Evolutionary conservation across 2,113 vertebrate genomes (phyloP).

Genomic region (Elanoides forficatus): DNA sequence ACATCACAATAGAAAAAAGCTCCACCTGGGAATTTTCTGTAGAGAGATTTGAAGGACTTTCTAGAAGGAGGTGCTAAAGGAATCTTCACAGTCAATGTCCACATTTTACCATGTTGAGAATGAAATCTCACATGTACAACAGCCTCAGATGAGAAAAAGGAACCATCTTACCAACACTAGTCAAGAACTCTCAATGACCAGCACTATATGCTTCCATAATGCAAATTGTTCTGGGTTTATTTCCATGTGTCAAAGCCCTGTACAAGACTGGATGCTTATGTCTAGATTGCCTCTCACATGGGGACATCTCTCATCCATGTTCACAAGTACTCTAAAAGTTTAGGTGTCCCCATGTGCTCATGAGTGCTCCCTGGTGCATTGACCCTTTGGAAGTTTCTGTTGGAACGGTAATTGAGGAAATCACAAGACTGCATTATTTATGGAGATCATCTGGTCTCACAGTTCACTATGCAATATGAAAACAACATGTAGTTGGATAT

Average conservation of each 20-base stretch:
- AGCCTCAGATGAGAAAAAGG: background rate
- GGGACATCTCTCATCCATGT: background rate
- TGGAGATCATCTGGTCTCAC: constrained; percentile 45
- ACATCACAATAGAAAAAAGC: background rate
- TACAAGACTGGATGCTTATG: background rate
- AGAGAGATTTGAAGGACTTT: background rate
- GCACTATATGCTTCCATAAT: background rate
- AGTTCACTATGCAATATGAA: constrained; percentile 36
- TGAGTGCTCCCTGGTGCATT: background rate
- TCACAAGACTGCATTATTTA: constrained; percentile 21
- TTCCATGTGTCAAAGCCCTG: background rate
- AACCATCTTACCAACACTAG: background rate
- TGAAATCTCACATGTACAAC: background rate
- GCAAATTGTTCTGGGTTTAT: background rate
- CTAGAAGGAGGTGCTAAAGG: background rate
- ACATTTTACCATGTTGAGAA: background rate
- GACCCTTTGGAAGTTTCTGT: background rate
- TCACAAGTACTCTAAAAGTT: background rate
- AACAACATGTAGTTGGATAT: constrained; percentile 46
- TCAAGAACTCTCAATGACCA: background rate
- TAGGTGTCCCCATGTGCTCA: background rate
- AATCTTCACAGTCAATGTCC: background rate
- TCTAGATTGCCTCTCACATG: background rate
- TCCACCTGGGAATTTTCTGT: background rate
- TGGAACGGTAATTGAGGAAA: constrained; percentile 1